Conservation (phyloP, 2,888 invertebrate species). For the Sesia bembeciformis region DNA sequence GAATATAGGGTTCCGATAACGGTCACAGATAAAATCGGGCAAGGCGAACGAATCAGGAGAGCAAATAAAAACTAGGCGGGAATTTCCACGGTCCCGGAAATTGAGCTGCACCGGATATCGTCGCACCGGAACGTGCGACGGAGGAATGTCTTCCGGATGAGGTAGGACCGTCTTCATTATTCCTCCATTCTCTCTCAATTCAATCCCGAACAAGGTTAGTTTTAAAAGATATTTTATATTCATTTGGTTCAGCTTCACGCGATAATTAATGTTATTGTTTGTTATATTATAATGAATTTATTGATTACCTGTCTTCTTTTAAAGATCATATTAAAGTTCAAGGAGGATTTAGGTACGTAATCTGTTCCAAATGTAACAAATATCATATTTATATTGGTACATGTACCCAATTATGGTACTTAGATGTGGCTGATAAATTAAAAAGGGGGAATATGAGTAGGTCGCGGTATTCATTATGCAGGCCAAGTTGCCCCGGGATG, state of each 20-base stretch:
- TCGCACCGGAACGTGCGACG: slow-evolving; percentile 63
- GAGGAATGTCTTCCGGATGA: slow-evolving; percentile 59
- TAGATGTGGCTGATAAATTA: slow-evolving; percentile 31
- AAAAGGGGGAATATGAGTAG: slow-evolving; percentile 38
- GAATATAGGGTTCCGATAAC: slow-evolving; percentile 16
- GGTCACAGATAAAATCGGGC: slow-evolving; percentile 27
- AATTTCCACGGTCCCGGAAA: slow-evolving; percentile 60
- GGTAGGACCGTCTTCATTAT: slow-evolving; percentile 55
- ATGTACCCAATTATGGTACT: slow-evolving; percentile 22
- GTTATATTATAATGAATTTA: no score
- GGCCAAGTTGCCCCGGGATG: slow-evolving; percentile 29
- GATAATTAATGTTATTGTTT: no score
- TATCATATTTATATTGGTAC: slow-evolving; percentile 18
- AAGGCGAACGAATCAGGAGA: slow-evolving; percentile 35
- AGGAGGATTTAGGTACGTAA: no score
- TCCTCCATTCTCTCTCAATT: slow-evolving; percentile 37
- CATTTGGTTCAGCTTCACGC: no score
- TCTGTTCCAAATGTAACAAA: no score
- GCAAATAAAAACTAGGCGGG: slow-evolving; percentile 51
- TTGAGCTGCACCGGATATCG: slow-evolving; percentile 71
- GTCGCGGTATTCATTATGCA: slow-evolving; percentile 52
- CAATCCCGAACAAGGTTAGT: not conserved
- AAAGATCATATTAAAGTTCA: no score
- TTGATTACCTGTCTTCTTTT: no score
- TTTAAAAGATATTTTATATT: not conserved